phyloP scores from a whole-genome alignment of 2,113 vertebrate species.

The Aplodontia rufa region DNA sequence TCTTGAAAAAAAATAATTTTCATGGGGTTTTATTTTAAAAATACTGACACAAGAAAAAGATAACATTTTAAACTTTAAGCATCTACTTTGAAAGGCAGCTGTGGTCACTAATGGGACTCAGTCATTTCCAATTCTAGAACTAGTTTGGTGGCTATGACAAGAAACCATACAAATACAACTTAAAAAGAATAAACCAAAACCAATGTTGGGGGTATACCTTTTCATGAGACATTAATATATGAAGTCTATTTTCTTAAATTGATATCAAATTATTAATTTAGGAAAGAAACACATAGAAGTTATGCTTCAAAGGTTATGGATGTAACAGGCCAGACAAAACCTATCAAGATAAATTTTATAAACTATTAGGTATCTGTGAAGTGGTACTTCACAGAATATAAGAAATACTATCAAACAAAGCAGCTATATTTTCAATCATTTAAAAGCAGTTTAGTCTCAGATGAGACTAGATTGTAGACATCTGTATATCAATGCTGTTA shows the following conservation, averaged over 20 bases:
- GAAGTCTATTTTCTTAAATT: conserved; percentile 17
- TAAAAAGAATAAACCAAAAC: not conserved
- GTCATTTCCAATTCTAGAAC: not conserved
- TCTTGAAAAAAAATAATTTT: conserved; percentile 76
- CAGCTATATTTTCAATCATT: not conserved
- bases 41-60: not conserved
- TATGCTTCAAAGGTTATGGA: not conserved
- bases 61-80: not conserved
- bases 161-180: not conserved
- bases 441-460: not conserved
- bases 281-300: not conserved
- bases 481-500: not conserved
- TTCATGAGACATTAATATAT: not conserved
- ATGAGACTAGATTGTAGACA: not conserved
- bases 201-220: not conserved
- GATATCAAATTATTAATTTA: conserved; percentile 35
- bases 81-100: not conserved
- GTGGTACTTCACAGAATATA: not conserved
- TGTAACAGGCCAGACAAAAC: not conserved
- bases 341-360: not conserved
- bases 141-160: not conserved
- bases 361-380: not conserved
- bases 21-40: conserved; percentile 25
- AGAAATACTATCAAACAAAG: not conserved
- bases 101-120: too few species aligned